Evolutionary conservation across 2,797 vertebrate genomes (phyloP).

Genomic region (Darevskia mixta): DNA sequence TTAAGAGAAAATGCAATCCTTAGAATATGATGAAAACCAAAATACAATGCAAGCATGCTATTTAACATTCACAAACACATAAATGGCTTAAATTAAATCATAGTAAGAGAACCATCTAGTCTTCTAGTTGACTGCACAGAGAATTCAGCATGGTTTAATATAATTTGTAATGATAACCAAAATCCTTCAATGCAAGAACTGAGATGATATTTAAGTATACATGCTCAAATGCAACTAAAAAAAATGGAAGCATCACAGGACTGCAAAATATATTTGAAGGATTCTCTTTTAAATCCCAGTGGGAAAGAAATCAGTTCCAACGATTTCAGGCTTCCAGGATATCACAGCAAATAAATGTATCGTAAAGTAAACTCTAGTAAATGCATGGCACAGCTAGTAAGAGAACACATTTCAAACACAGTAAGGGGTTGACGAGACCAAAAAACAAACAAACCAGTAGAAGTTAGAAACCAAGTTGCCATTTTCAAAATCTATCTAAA

Average conservation of each 20-base stretch:
- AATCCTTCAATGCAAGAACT: constrained; percentile 26
- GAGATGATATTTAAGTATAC: too few relatives aligned
- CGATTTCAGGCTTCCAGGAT: constrained; percentile 16
- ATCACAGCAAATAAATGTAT: constrained; percentile 16
- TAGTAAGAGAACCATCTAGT: neutral
- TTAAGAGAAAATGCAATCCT: neutral
- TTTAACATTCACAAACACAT: neutral
- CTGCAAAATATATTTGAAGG: constrained; percentile 40
- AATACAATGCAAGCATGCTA: neutral
- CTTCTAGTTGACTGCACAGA: constrained; percentile 23
- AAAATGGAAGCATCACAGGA: constrained; percentile 53
- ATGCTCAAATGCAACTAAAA: neutral
- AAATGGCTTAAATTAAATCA: neutral
- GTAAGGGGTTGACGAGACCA: neutral
- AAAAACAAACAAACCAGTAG: neutral
- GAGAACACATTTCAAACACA: neutral
- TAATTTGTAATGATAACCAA: constrained; percentile 26
- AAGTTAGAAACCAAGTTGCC: neutral
- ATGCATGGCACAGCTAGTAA: neutral
- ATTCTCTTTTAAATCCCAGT: constrained; percentile 34
- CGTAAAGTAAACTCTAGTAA: neutral
- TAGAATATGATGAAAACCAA: neutral
- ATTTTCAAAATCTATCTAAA: neutral
- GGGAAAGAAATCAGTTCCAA: constrained; percentile 48
- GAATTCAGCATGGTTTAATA: constrained; percentile 38